phyloP scores from a whole-genome alignment of 2,888 invertebrate genomes.

The Disparrhopalites patrizii region DNA sequence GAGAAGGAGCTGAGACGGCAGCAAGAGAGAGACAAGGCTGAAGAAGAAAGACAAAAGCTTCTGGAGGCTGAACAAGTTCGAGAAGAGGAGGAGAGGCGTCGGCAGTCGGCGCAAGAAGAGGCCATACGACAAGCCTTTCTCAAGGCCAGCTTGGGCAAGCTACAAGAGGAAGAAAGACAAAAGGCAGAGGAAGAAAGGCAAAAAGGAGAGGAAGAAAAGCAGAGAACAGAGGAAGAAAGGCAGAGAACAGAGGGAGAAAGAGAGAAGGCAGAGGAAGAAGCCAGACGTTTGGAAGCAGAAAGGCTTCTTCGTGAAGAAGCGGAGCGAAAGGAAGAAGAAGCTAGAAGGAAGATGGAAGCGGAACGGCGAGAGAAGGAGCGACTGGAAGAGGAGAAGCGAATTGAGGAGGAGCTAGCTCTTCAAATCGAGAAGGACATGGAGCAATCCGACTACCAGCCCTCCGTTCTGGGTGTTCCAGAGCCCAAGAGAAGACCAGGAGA shows the following conservation, averaged over 20 bases:
- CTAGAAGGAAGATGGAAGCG: background rate
- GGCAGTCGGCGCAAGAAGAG: background rate
- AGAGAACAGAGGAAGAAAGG: background rate
- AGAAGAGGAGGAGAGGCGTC: background rate
- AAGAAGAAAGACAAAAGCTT: background rate
- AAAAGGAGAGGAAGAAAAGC: background rate
- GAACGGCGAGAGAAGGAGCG: background rate
- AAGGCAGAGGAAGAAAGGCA: background rate
- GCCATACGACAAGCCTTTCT: background rate
- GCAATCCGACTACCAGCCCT: conserved; percentile 6
- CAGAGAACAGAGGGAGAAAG: background rate
- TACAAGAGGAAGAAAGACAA: background rate
- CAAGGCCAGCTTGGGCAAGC: too few relatives aligned
- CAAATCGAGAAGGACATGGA: conserved; percentile 20
- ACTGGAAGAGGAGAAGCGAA: conserved; percentile 14
- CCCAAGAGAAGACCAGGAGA: background rate
- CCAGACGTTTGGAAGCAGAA: background rate
- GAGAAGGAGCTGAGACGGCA: background rate
- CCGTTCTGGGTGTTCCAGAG: background rate
- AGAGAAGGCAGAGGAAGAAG: background rate
- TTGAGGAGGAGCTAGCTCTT: conserved; percentile 17
- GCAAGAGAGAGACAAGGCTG: background rate
- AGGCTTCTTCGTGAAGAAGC: background rate
- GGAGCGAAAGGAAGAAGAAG: background rate
- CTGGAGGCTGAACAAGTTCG: background rate